Evolutionary conservation across 2,113 vertebrate genomes (phyloP).

Genomic region (Pantherophis guttatus): DNA sequence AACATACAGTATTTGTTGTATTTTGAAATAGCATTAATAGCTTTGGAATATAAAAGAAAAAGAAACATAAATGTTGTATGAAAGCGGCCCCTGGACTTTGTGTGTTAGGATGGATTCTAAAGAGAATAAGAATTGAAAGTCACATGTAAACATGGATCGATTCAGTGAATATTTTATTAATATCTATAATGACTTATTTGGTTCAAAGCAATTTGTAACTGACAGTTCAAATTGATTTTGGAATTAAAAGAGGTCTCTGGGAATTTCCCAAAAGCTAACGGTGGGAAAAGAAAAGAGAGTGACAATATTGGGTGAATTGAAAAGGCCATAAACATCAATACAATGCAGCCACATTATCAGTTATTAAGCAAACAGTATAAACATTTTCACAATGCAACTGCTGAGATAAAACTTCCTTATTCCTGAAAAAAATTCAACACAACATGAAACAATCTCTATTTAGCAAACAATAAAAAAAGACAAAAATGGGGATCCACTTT

Average conservation of each 20-base stretch:
- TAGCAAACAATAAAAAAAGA: background rate
- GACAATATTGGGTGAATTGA: background rate
- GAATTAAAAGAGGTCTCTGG: background rate
- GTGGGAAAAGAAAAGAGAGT: background rate
- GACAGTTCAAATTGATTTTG: background rate
- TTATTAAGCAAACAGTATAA: background rate
- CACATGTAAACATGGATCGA: background rate
- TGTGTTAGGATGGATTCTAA: background rate
- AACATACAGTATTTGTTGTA: background rate
- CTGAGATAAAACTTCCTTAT: background rate
- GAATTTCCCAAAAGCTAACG: background rate
- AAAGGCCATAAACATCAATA: background rate
- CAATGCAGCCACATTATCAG: background rate
- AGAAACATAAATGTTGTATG: background rate
- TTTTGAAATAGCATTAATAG: background rate
- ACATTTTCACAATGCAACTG: background rate
- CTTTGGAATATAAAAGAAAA: background rate
- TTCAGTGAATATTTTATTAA: constrained; percentile 3
- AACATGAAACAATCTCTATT: background rate
- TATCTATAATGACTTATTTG: background rate
- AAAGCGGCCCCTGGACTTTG: background rate
- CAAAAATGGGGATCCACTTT: background rate
- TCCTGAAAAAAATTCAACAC: background rate
- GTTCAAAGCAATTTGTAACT: background rate
- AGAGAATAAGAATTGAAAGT: background rate